Evolutionary conservation across 2,888 invertebrate species (phyloP), one percentile per base, ranked within the genome.

Genomic region (Athetis lepigone): DNA sequence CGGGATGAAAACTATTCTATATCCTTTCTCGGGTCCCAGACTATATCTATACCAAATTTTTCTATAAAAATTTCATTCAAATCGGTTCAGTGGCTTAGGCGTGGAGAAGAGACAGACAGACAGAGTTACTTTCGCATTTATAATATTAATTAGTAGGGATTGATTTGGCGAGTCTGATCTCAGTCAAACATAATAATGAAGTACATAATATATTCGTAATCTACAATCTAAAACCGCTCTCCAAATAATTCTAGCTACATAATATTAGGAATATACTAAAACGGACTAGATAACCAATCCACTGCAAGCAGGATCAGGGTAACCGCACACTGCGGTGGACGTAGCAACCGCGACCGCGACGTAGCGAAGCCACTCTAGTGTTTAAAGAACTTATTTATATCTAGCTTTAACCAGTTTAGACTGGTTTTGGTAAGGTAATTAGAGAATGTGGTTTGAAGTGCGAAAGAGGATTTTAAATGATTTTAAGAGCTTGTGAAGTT

Each of bases 281-380:
- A 42, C 29, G 13, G 18, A 60, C 55, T 54, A 54, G 45, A 60
- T 76, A 45, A 51, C 29, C 59, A 56, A 43, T 66, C 5, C 6
- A 33, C 59, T 49, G 45, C 52, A 69, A 54, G 67, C 50, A 47
- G 56, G 61, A 71, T 80, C 67, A 61, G 55, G 54, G 40, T 39
- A 11, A 70, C 72, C 75, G 56, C 79, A 70, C 40, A 54, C 68
- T 67, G 71, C 37, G 63, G 66, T 25, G 33, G 42, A 40, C 63
- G 54, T 47, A 27, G 60, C 49, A 51, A 77, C 77, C 77, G 46
- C 77, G 21, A 77, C 77, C 77, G 45, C 77, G 21, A 4, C 45
- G 57, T 18, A 40, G 56, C 33, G 54, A 43, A 61, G 56, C 69
- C 43, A 36, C 46, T 56, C 49, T 61, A 25, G 62, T 56, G 61